phyloP scores from a whole-genome alignment of 2,113 vertebrate species.

The Rhipidura dahli region DNA sequence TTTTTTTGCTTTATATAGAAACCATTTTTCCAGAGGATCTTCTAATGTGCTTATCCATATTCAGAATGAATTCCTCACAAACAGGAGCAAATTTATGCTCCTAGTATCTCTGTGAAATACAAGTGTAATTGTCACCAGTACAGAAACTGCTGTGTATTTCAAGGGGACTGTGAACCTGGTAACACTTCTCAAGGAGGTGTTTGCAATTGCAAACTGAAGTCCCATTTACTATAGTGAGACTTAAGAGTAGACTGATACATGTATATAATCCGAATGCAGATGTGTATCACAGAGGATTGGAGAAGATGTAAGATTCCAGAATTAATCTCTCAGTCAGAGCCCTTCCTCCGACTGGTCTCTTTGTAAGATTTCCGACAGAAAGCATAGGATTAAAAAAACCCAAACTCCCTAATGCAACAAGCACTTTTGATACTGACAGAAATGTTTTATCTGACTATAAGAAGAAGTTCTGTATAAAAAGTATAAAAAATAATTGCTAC shows the following conservation, averaged over 20 bases:
- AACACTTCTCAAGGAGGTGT: background rate
- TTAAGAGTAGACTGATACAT: background rate
- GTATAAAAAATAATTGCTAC: too few relatives aligned
- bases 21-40: background rate
- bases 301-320: background rate
- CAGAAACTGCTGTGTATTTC: background rate
- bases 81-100: background rate
- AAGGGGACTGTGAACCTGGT: background rate
- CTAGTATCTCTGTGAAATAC: background rate
- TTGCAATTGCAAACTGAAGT: background rate
- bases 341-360: background rate
- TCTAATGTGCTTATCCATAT: background rate
- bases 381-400: rapidly evolving
- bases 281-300: background rate
- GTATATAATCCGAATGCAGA: background rate
- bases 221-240: too few relatives aligned
- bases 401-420: background rate
- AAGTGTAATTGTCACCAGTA: background rate
- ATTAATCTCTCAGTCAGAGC: background rate
- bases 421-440: background rate
- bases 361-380: background rate
- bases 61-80: background rate
- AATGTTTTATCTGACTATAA: background rate
- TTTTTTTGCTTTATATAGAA: background rate
- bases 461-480: too few relatives aligned